Base-by-base conservation (phyloP, 2,888 invertebrate genomes). In the Pollenia amentaria region DNA sequence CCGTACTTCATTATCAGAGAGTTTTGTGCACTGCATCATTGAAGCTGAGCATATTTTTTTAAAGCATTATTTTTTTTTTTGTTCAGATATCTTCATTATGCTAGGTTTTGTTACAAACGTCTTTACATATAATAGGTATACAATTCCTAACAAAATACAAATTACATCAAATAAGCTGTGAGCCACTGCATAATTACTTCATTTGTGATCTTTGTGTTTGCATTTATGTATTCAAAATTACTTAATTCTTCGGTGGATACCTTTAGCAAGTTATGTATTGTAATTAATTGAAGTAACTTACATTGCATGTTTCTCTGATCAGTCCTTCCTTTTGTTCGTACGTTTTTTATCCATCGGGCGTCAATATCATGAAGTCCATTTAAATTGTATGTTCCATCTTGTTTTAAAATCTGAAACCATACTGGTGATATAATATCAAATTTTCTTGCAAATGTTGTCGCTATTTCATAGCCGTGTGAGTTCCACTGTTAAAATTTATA, bases 351-450 rank as follows among this genome's bases (percentile, higher is more conserved):
- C 98, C 98, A 98, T 21, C 95, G 95, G 90, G 95, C 95, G 91
- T 98, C 97, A 70, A 98, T 95, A 94, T 98, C 98, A 93, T 98
- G 97, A 0, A 95, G 94, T 0, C 97, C 96, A 0, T 95, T 94
- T 72, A 97, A 93, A 70, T 95, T 95, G 91, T 96, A 97, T 21
- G 94, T 94, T 80, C 94, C 94, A 16, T 94, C 95, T 82, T 95
- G 95, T 53, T 96, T 94, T 84, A 95, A 95, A 14, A 99, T 94
- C 94, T 98, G 98, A 44, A 99, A 95, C 99, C 99, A 99, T 0
- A 99, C 99, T 0, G 99, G 99, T 0, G 98, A 97, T 38, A 99
- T 95, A 90, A 97, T 96, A 72, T 97, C 96, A 90, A 99, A 97
- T 93, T 99, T 99, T 60, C 96, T 95, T 11, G 96, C 96, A 94